Evolutionary conservation across 2,113 vertebrate species (phyloP).

Genomic region (Rhineura floridana): DNA sequence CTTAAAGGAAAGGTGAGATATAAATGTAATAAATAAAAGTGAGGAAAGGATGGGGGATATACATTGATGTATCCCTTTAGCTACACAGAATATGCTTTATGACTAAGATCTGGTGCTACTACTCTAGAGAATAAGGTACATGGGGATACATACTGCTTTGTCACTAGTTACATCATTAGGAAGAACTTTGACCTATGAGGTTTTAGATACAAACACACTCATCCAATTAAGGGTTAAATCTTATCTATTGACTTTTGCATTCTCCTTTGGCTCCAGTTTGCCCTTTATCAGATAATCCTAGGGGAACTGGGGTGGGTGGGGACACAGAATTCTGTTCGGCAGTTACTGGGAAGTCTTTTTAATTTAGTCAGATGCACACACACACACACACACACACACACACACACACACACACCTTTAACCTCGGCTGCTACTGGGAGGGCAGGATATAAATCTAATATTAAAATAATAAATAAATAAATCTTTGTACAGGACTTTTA

Average conservation of each 20-base stretch:
- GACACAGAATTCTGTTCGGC: background rate
- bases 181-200: background rate
- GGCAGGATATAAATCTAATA: no score
- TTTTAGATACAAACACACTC: background rate
- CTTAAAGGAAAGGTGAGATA: no score
- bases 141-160: background rate
- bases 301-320: no score
- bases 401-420: background rate
- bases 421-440: no score
- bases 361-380: background rate
- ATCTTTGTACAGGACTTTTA: background rate
- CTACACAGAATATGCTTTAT: background rate
- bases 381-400: no score
- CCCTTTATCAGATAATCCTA: constrained; percentile 8
- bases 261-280: constrained; percentile 2
- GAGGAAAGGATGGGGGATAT: background rate
- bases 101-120: background rate
- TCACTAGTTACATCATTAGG: background rate
- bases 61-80: background rate
- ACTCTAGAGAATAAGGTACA: background rate
- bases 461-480: no score
- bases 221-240: background rate
- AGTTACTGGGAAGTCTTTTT: background rate
- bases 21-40: no score
- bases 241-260: constrained; percentile 15